phyloP scores from a whole-genome alignment of 1,140 invertebrate genomes.

The Heliconius himera region DNA sequence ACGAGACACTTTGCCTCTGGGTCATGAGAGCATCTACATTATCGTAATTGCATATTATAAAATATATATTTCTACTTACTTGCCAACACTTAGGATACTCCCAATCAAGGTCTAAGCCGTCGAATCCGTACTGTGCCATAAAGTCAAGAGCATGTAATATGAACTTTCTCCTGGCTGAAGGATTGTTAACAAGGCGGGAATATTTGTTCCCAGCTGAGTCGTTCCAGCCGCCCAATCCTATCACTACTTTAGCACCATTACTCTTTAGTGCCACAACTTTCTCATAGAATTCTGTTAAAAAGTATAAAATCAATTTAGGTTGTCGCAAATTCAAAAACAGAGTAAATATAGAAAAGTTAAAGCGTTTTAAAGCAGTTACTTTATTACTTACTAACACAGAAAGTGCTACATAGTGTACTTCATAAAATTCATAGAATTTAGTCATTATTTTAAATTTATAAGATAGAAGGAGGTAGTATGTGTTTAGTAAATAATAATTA shows the following conservation, averaged over 20 bases:
- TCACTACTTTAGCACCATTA: constrained; percentile 89
- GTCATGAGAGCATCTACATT: not conserved
- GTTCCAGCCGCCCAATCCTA: constrained; percentile 96
- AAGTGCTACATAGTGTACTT: too few relatives aligned
- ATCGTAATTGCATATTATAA: not conserved
- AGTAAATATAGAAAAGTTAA: not conserved
- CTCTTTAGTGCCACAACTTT: constrained; percentile 88
- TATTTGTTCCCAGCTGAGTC: constrained; percentile 94
- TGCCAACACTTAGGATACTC: constrained; percentile 97
- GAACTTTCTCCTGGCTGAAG: constrained; percentile 86
- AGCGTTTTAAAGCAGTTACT: too few relatives aligned
- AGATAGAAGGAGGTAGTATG: not conserved
- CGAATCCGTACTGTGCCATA: constrained; percentile 90
- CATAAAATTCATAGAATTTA: too few relatives aligned
- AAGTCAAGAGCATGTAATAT: constrained; percentile 89
- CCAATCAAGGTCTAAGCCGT: constrained; percentile 94
- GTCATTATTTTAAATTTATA: not conserved
- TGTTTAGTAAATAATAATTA: not conserved
- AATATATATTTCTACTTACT: constrained; percentile 84
- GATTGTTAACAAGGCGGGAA: constrained; percentile 90
- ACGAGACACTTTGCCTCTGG: too few relatives aligned
- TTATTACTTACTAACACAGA: too few relatives aligned
- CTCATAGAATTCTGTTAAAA: constrained; percentile 88
- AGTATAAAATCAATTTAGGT: not conserved
- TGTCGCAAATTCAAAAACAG: not conserved